Conservation (phyloP, 2,797 vertebrate species). For the Limosa lapponica region DNA sequence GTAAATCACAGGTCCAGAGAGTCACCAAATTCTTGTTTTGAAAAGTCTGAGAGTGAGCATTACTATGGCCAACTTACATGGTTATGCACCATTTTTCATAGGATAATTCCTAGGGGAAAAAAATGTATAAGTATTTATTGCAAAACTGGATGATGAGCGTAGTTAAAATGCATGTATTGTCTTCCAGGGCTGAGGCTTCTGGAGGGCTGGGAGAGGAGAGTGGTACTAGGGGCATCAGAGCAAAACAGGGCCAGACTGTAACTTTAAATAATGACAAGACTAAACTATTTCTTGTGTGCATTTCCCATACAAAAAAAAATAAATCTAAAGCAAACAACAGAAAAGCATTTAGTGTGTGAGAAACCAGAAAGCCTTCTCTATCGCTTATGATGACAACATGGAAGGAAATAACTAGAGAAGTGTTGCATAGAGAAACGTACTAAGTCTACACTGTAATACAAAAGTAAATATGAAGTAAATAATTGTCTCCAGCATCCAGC, state of each 20-base stretch:
- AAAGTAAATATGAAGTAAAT: not conserved
- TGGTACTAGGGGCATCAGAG: not conserved
- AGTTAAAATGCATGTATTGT: accelerated
- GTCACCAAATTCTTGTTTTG: not conserved
- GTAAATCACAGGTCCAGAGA: not conserved
- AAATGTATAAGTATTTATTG: not conserved
- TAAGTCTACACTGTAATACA: not conserved
- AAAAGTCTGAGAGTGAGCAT: not conserved
- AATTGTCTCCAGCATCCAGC: not conserved
- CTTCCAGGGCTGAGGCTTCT: not conserved
- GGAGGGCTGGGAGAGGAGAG: not conserved
- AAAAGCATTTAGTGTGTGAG: not conserved
- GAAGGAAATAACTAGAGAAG: not conserved
- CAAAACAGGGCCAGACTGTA: not conserved
- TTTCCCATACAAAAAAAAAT: not conserved
- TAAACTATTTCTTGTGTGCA: not conserved
- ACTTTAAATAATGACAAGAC: not conserved
- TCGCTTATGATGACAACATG: accelerated
- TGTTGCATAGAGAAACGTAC: accelerated
- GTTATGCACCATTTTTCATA: not conserved
- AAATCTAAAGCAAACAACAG: not conserved
- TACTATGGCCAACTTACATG: accelerated
- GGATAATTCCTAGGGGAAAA: not conserved
- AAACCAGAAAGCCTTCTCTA: not conserved
- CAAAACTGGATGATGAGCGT: not conserved